phyloP scores from a whole-genome alignment of 2,888 invertebrate species.

The Dermolepida albohirtum region DNA sequence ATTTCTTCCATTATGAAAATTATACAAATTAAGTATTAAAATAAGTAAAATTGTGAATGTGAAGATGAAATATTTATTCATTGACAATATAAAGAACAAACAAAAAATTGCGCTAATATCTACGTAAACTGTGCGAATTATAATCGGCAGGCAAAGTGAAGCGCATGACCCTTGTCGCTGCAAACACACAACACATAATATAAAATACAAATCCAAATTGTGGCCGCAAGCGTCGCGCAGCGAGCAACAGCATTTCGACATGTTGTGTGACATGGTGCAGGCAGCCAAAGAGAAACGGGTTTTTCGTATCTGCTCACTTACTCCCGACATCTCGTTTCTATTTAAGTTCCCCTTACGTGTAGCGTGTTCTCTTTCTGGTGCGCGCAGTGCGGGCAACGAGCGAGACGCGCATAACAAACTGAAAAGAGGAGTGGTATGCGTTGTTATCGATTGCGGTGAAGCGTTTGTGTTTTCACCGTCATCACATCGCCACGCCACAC shows the following conservation, averaged over 20 bases:
- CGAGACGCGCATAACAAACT: slow-evolving; percentile 8
- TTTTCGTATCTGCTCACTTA: not conserved
- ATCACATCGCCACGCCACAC: not conserved
- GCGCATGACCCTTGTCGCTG: slow-evolving; percentile 8
- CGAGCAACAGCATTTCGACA: slow-evolving; percentile 14
- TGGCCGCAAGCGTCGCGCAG: slow-evolving; percentile 1
- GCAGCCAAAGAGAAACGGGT: slow-evolving; percentile 3
- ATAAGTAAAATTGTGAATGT: too few relatives aligned
- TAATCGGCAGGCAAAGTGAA: not conserved
- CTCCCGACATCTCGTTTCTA: not conserved
- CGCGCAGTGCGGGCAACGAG: too few relatives aligned
- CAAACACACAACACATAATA: not conserved
- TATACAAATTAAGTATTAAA: too few relatives aligned
- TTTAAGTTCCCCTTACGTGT: not conserved
- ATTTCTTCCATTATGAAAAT: too few relatives aligned
- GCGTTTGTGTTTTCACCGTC: slow-evolving; percentile 36
- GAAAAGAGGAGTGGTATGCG: slow-evolving; percentile 36
- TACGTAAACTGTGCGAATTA: not conserved
- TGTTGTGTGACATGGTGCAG: slow-evolving; percentile 3
- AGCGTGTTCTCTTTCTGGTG: too few relatives aligned
- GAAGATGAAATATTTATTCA: too few relatives aligned
- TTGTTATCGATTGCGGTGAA: slow-evolving; percentile 36
- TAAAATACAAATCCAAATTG: slow-evolving; percentile 3
- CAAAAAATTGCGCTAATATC: too few relatives aligned
- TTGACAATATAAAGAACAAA: too few relatives aligned